These are phyloP conservation scores for Channa striata DNA, from an alignment of 2,797 vertebrate species.

Conservation along the genomic window DNA sequence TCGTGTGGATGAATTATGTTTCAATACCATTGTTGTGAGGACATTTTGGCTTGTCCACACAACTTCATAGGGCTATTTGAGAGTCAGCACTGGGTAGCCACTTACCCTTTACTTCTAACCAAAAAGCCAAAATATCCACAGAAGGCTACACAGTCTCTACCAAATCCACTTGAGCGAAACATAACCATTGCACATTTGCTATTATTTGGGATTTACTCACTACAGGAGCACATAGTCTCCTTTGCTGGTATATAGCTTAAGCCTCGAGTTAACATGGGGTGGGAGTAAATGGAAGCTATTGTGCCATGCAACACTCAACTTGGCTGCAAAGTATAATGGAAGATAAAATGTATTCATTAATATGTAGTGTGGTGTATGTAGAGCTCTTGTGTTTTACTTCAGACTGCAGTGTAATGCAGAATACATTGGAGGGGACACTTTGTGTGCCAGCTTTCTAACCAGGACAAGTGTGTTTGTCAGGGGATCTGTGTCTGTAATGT, in stretches of 20 bases:
- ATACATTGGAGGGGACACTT: conserved; percentile 55
- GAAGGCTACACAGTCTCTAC: no score
- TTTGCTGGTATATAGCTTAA: neutral
- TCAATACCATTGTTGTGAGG: no score
- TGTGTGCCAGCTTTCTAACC: conserved; percentile 64
- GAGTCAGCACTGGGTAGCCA: no score
- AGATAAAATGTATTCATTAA: conserved; percentile 43
- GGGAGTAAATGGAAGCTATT: conserved; percentile 3
- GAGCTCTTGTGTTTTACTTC: conserved; percentile 38
- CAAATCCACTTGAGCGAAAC: no score
- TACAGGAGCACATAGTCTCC: neutral
- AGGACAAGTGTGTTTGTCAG: conserved; percentile 55
- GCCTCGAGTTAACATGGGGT: neutral
- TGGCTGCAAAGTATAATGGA: conserved; percentile 16
- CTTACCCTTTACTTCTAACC: no score
- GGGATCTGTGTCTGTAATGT: conserved; percentile 65
- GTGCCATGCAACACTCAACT: conserved; percentile 10
- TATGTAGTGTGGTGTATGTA: conserved; percentile 22
- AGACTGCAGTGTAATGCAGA: conserved; percentile 41
- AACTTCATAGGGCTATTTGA: no score
- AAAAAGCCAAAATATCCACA: no score
- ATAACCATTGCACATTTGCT: no score
- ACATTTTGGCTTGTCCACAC: no score
- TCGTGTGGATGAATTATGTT: no score
- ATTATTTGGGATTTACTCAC: conserved; percentile 11